These are phyloP conservation scores for Thera obeliscata DNA, from an alignment of 2,888 invertebrate species.

Conservation along the genomic window DNA sequence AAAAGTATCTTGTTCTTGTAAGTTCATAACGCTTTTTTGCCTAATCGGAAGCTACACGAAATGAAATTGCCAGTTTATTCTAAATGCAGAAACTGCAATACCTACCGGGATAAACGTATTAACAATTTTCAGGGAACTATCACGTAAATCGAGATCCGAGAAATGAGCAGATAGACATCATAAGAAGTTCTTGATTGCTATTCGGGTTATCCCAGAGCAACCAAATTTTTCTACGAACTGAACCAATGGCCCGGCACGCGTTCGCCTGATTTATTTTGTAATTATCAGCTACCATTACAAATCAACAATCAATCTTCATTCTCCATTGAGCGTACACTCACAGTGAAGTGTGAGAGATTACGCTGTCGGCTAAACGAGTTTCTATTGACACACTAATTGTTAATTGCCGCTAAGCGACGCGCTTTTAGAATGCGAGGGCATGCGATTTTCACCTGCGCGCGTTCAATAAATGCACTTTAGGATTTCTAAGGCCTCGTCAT, in stretches of 20 bases:
- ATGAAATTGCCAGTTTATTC: neutral
- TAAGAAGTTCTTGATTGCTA: too few relatives aligned
- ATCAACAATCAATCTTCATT: slow-evolving; percentile 7
- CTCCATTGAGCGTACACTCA: slow-evolving; percentile 22
- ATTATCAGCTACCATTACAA: neutral
- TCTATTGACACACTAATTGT: slow-evolving; percentile 73
- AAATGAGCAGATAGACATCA: too few relatives aligned
- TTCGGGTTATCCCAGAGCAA: too few relatives aligned
- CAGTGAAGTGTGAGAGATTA: slow-evolving; percentile 41
- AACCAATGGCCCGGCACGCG: neutral
- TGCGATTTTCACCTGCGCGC: slow-evolving; percentile 25
- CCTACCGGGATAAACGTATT: too few relatives aligned
- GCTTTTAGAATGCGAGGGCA: slow-evolving; percentile 26
- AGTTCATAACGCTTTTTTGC: too few relatives aligned
- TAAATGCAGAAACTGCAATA: too few relatives aligned
- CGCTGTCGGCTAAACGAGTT: slow-evolving; percentile 50
- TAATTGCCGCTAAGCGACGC: slow-evolving; percentile 56
- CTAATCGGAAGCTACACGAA: too few relatives aligned
- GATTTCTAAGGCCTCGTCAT: slow-evolving; percentile 13
- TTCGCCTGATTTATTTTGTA: neutral
- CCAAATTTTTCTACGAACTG: neutral
- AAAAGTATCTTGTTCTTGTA: neutral
- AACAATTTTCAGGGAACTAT: too few relatives aligned
- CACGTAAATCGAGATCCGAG: too few relatives aligned
- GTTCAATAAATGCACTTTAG: slow-evolving; percentile 22